Base-by-base conservation (phyloP, 2,797 vertebrate genomes). In the Hafferia zeledoni region DNA sequence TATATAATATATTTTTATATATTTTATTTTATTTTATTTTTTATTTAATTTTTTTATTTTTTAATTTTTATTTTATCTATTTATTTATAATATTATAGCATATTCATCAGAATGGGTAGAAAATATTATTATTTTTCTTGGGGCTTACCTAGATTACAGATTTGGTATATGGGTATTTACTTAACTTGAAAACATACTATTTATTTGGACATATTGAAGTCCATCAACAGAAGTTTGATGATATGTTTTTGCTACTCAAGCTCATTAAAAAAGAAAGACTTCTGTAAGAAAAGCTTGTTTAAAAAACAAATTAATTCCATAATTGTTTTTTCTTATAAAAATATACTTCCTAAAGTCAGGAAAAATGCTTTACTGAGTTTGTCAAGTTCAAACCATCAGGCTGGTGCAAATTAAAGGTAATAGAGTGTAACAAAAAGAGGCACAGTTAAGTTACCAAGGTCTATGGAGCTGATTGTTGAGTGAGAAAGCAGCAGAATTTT, bases 321-420 rank as follows among this genome's bases (percentile, higher is more conserved):
- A 82, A 80, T 64, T 67, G 27, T 77, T 84, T 79, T 90, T 79
- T 80, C 65, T 90, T 31, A 46, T 77, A 69, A 85, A 89, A 77
- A 37, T 30, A 43, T 24, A 49, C 10, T 47, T 63, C 23, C 28
- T 25, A 16, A 84, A 78, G 53, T 31, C 33, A 74, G 43, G 30
- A 15, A 49, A 61, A 84, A 43, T 11, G 11, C 18, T 85, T 92
- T 89, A 64, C 82, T 39, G 39, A 56, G 64, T 89, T 91, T 91
- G 87, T 90, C 68, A 56, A 35, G 25, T 88, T 91, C 55, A 85
- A 88, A 61, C 31, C 72, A 85, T 74, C 79, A 83, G 72, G 55
- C 64, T 85, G 74, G 82, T 5, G 47, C 46, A 55, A 96, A 83
- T 92, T 96, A 96, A 95, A 84, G 83, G 67, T 83, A 90, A 83